Evolutionary conservation across 1,140 invertebrate species (phyloP), one percentile per base, ranked within the genome.

Genomic region (Oryzaephilus surinamensis): DNA sequence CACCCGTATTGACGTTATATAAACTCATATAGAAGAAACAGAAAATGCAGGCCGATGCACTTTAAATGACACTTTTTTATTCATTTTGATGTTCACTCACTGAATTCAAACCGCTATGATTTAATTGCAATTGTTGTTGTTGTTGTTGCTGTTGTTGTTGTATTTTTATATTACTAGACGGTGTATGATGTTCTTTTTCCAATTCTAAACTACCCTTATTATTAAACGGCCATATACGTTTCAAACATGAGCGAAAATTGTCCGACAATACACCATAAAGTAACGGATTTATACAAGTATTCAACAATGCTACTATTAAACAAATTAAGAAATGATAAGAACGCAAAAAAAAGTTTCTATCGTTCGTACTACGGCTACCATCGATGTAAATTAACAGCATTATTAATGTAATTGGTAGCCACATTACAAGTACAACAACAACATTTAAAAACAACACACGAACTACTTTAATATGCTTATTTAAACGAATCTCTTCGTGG

Each of bases 231-330:
- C 64, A 69, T 10, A 69, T 49, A 32, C 63, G 62, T 2, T 54
- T 38, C 7, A 71, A 58, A 50, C 71, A 73, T 33, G 72, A 66
- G 47, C 81, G 64, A 58, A 87, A 85, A 54, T 79, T 81, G 40
- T 81, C 80, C 4, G 80, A 83, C 50, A 84, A 73, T 38, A 84
- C 72, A 30, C 83, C 82, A 52, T 85, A 87, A 10, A 87, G 70
- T 10, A 88, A 60, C 1, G 84, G 84, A 65, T 87, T 88, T 29
- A 84, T 75, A 45, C 81, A 76, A 5, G 78, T 80, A 54, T 83
- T 84, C 10, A 79, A 58, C 35, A 80, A 72, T 3, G 76, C 77
- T 0, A 78, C 58, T 6, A 74, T 58, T 17, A 81, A 61, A 3
- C 74, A 58, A 59, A 65, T 66, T 6, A 75, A 52, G 43, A 75